A percentile compares a stretch with the other conserved stretches of the same genome.
Conservation (phyloP, 2,797 vertebrate genomes). For the Pelodytes ibericus region DNA sequence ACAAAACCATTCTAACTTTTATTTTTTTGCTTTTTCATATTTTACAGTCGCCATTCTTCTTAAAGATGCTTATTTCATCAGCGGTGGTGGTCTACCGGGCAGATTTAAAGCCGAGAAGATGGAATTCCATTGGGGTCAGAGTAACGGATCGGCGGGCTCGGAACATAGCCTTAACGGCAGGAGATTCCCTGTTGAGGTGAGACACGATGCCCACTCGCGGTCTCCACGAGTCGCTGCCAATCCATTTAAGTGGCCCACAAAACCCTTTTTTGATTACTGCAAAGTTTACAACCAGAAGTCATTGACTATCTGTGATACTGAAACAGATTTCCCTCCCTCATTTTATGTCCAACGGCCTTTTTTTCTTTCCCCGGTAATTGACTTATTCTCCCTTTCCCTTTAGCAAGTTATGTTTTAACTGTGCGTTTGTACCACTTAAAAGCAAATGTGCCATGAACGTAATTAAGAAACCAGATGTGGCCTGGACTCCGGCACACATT, state of each 20-base stretch:
- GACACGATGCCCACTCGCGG: constrained; percentile 59
- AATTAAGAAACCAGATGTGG: constrained; percentile 70
- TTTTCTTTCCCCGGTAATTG: constrained; percentile 7
- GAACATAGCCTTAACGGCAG: constrained; percentile 92
- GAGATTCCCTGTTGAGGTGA: constrained; percentile 93
- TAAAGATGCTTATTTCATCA: constrained; percentile 94
- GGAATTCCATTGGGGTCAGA: constrained; percentile 97
- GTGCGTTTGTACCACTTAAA: constrained; percentile 40
- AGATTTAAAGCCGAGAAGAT: constrained; percentile 96
- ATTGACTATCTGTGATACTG: neutral
- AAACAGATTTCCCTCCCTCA: neutral
- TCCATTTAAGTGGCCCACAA: too few species aligned
- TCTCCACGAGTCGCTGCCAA: too few species aligned
- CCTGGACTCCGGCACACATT: too few species aligned
- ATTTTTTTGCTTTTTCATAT: constrained; percentile 55
- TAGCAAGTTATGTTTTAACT: constrained; percentile 6
- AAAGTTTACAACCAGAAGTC: neutral
- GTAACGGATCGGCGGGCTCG: constrained; percentile 90
- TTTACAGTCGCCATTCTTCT: constrained; percentile 89
- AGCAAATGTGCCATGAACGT: constrained; percentile 59
- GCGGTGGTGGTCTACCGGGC: constrained; percentile 88
- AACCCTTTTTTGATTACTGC: constrained; percentile 1
- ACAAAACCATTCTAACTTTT: constrained; percentile 34
- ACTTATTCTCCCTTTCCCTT: constrained; percentile 21
- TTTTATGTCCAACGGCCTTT: neutral